A percentile compares a stretch with the other conserved stretches of the same genome.
Evolutionary conservation across 2,797 vertebrate genomes (phyloP).

Genomic region (Neosalanx taihuensis): DNA sequence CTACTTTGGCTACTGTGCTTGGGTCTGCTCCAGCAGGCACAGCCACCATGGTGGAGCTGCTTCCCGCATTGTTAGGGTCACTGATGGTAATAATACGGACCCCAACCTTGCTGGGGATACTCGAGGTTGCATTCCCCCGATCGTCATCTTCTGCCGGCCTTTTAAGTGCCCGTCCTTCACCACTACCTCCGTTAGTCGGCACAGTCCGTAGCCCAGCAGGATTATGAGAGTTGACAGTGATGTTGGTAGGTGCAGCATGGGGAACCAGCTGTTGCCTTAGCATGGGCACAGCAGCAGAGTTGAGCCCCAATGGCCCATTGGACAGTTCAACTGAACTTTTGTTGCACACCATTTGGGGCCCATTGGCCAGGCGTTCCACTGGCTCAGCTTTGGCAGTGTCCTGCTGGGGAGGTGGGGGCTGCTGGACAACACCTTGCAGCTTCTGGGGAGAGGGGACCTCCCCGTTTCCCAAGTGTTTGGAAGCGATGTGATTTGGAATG

Average conservation of each 20-base stretch:
- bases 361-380: conserved; percentile 91
- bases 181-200: conserved; percentile 84
- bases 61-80: conserved; percentile 98
- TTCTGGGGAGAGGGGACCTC: conserved; percentile 87
- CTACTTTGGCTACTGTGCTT: conserved; percentile 99
- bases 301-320: conserved; percentile 90
- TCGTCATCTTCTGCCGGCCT: conserved; percentile 90
- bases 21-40: conserved; percentile 97
- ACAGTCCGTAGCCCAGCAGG: conserved; percentile 76
- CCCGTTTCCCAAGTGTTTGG: conserved; percentile 98
- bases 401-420: conserved; percentile 81
- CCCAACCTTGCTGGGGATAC: conserved; percentile 97
- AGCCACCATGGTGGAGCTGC: conserved; percentile 97
- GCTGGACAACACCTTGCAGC: conserved; percentile 76
- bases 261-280: conserved; percentile 80
- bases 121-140: conserved; percentile 77
- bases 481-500: conserved; percentile 99
- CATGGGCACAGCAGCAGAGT: conserved; percentile 82
- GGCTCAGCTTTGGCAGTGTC: conserved; percentile 99
- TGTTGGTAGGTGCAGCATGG: conserved; percentile 81
- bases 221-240: conserved; percentile 79
- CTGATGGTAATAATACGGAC: conserved; percentile 99
- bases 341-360: conserved; percentile 85
- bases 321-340: conserved; percentile 80
- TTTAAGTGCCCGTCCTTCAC: conserved; percentile 88